These are phyloP conservation scores for Leptinotarsa juncta DNA, from an alignment of 2,888 invertebrate genomes.

Conservation along the genomic window DNA sequence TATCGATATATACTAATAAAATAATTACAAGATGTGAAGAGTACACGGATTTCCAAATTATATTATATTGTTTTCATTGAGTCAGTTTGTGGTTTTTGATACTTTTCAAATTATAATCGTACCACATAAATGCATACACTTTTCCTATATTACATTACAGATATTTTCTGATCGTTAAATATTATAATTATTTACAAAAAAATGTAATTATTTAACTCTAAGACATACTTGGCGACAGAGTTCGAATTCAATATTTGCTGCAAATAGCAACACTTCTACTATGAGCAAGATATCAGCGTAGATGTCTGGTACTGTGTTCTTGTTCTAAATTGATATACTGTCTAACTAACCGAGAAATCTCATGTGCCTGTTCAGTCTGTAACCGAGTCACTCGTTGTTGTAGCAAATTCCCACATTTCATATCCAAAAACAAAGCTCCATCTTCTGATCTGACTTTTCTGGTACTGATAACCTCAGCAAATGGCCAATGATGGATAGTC, in stretches of 20 bases:
- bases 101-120: not conserved
- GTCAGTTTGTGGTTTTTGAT: not conserved
- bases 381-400: conserved; percentile 94
- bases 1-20: not conserved
- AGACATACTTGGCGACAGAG: conserved; percentile 1
- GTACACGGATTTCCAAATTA: not conserved
- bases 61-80: not conserved
- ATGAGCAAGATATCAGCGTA: conserved; percentile 21
- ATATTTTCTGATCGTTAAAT: conserved; percentile 18
- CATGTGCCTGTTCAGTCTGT: conserved; percentile 97
- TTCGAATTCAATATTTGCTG: not conserved
- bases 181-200: conserved; percentile 26
- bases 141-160: conserved; percentile 32
- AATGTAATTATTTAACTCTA: not conserved
- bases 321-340: conserved; percentile 96
- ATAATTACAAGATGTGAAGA: not conserved
- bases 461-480: conserved; percentile 95
- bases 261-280: not conserved
- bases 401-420: conserved; percentile 97
- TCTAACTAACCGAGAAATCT: conserved; percentile 93
- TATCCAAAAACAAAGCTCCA: conserved; percentile 91
- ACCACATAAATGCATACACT: conserved; percentile 21
- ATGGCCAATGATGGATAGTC: conserved; percentile 92
- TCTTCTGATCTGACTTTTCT: conserved; percentile 92
- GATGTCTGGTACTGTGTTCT: conserved; percentile 60